Evolutionary conservation across 2,113 vertebrate species (phyloP), one percentile per base, ranked within the genome.

Genomic region (Scomber colias): DNA sequence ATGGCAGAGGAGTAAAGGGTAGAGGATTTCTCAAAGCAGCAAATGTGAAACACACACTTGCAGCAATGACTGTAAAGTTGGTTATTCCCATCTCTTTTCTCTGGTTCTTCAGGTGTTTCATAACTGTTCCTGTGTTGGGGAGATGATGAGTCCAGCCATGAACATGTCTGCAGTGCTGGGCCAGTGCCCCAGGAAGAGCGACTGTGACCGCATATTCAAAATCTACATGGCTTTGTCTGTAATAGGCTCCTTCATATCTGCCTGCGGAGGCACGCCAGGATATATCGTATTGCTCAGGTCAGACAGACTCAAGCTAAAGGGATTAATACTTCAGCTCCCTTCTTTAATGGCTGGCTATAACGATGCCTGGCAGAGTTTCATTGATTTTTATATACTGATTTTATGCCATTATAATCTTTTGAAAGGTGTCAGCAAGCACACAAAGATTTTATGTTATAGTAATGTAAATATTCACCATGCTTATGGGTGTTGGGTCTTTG

Each of bases 281-380:
- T 93, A 95, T n/a, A 90, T 97, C 54, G 69, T 99, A 11, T 2
- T 96, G 45, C 94, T 98, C 70, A 97, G 95, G 97, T 98, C 24
- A 77, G 74, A 81, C 3, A 35, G 46, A 17, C 11, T 5, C 2
- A 53, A 64, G 19, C 48, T 51, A 0, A 40, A 17, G 15, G 8
- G 16, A 15, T 16, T 16, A 35, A 31, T 59, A 3, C 16, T 31
- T 61, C 40, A 7, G 4, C n/a, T 63, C 17, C 2, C 40, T 9
- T 46, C 12, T 40, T 27, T 49, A 19, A 53, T 14, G 3, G 4
- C 7, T 24, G 15, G 1, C 13, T 62, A n/a, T 24, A 35, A 71
- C 13, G 12, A 61, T 53, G 14, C n/a, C 44, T 40, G 11, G 9
- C 1, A 5, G 44, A 15, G 15, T 15, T 3, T 48, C 50, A 11